A percentile compares a stretch with the other conserved stretches of the same genome.
Evolutionary conservation across 1,140 invertebrate species (phyloP).

Genomic region (Halictus rubicundus): DNA sequence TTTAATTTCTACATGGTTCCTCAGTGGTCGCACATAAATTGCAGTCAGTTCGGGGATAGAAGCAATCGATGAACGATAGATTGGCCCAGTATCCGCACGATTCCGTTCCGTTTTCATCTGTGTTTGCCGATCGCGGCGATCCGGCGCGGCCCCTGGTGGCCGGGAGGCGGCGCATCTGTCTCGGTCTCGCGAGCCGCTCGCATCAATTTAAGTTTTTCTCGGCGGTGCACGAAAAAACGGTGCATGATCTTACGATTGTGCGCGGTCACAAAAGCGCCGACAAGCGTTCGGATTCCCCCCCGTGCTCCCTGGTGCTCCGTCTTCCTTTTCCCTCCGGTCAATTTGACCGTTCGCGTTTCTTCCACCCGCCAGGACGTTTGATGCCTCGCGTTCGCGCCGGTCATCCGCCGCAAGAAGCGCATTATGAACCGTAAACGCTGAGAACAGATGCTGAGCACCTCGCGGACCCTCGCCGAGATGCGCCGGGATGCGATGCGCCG

Average conservation of each 20-base stretch:
- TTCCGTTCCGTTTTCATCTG: slow-evolving; percentile 34
- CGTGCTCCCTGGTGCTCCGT: slow-evolving; percentile 49
- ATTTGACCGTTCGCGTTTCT: slow-evolving; percentile 48
- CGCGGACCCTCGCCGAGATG: slow-evolving; percentile 12
- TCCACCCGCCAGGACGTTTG: slow-evolving; percentile 68
- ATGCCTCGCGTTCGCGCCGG: slow-evolving; percentile 70
- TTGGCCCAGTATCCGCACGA: slow-evolving; percentile 45
- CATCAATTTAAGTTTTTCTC: slow-evolving; percentile 78
- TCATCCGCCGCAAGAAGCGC: slow-evolving; percentile 70
- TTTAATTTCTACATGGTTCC: no score
- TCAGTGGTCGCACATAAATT: neutral
- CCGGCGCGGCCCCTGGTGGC: slow-evolving; percentile 15
- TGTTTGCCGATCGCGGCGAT: slow-evolving; percentile 37
- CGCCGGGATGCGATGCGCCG: no score
- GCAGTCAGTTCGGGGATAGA: neutral
- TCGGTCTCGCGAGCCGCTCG: slow-evolving; percentile 62
- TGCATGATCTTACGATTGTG: slow-evolving; percentile 78
- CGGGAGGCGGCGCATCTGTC: slow-evolving; percentile 47
- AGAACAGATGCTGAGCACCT: slow-evolving; percentile 67
- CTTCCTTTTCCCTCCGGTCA: slow-evolving; percentile 25
- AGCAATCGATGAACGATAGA: neutral
- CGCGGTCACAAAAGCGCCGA: slow-evolving; percentile 76
- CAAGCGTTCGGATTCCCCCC: slow-evolving; percentile 69
- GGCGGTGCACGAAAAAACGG: slow-evolving; percentile 67
- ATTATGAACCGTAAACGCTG: slow-evolving; percentile 75